Conservation (phyloP, 2,113 vertebrate species). For the Amia ocellicauda region DNA sequence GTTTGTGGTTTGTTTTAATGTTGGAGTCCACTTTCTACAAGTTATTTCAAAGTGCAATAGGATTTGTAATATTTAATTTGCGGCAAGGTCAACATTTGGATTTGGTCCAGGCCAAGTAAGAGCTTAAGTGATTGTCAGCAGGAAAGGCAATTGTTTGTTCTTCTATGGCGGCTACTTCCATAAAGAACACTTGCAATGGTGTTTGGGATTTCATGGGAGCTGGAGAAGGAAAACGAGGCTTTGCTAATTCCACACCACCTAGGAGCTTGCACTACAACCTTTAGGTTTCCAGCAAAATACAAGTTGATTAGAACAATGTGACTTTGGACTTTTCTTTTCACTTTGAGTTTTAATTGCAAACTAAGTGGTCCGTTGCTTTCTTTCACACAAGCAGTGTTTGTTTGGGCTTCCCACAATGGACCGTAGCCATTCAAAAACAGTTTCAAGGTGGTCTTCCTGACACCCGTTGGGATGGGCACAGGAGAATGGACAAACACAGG, state of each 20-base stretch:
- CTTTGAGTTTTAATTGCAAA: background rate
- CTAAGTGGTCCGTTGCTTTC: background rate
- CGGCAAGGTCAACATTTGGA: no score
- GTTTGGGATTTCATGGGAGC: conserved; percentile 29
- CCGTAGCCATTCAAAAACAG: background rate
- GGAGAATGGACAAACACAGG: no score
- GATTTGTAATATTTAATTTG: no score
- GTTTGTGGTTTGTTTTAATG: no score
- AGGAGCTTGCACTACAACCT: background rate
- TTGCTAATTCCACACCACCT: background rate
- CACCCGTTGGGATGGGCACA: background rate
- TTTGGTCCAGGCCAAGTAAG: no score
- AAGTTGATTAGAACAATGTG: background rate
- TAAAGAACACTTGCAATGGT: no score
- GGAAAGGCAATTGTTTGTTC: no score
- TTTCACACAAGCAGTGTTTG: background rate
- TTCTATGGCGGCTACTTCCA: no score
- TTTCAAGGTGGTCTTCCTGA: background rate
- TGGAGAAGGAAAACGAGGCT: conserved; percentile 36
- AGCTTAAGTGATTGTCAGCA: no score
- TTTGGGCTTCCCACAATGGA: background rate
- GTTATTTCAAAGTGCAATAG: no score
- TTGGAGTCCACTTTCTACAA: no score
- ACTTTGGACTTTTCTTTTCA: background rate
- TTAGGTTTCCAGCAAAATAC: background rate